These are phyloP conservation scores for Microdon myrmicae DNA, from an alignment of 2,888 invertebrate genomes.

Conservation along the genomic window DNA sequence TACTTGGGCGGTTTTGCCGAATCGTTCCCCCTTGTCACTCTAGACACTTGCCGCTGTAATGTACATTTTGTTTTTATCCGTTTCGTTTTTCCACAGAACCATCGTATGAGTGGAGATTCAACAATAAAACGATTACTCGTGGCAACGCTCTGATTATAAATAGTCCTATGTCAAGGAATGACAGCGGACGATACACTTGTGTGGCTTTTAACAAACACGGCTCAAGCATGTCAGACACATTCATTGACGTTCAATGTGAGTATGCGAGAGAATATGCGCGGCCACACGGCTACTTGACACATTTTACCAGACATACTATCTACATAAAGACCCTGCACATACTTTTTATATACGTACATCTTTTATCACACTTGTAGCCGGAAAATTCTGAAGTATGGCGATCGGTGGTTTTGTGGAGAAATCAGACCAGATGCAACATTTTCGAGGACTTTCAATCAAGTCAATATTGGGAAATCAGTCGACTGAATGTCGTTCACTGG, in stretches of 20 bases:
- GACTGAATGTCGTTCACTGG: constrained; percentile 13
- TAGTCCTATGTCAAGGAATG: constrained; percentile 75
- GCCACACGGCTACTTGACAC: constrained; percentile 6
- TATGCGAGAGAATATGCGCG: constrained; percentile 33
- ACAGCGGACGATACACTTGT: constrained; percentile 83
- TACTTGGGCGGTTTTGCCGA: not conserved
- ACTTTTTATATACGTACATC: too few species aligned
- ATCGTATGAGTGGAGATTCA: constrained; percentile 64
- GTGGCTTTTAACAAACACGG: constrained; percentile 85
- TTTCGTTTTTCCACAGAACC: constrained; percentile 57
- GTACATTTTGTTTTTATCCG: not conserved
- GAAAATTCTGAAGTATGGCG: too few species aligned
- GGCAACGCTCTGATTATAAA: constrained; percentile 71
- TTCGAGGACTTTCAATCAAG: constrained; percentile 18
- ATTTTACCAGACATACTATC: constrained; percentile 1
- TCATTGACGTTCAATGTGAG: constrained; percentile 86
- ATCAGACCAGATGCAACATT: not conserved
- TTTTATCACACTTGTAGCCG: too few species aligned
- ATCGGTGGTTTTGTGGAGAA: constrained; percentile 2
- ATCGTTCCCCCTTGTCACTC: constrained; percentile 13
- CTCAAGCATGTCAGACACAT: constrained; percentile 73
- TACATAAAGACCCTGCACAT: too few species aligned
- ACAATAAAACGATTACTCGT: constrained; percentile 61
- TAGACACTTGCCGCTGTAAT: not conserved
- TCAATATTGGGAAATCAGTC: constrained; percentile 15